Conservation (phyloP, 2,113 vertebrate genomes). For the Eptesicus fuscus region DNA sequence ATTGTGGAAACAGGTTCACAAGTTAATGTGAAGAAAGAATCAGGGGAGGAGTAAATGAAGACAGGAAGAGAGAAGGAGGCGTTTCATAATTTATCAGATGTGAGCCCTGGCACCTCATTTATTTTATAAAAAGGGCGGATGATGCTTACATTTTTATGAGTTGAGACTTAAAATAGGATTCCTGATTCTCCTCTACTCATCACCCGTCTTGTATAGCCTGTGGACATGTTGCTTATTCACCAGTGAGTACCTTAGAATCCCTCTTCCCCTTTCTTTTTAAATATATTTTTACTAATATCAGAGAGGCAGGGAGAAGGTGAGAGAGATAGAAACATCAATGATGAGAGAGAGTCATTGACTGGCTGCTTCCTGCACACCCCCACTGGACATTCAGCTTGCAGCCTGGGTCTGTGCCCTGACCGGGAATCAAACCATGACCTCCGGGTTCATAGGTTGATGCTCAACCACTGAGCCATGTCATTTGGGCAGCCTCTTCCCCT, state of each 20-base stretch:
- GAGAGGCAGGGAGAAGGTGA: too few species aligned
- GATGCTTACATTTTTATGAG: neutral
- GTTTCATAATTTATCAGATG: conserved; percentile 4
- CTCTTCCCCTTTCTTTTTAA: too few species aligned
- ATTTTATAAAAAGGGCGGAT: conserved; percentile 6
- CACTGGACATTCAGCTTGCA: too few species aligned
- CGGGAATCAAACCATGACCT: too few species aligned
- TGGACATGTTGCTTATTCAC: neutral
- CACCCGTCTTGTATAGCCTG: neutral
- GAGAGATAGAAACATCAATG: too few species aligned
- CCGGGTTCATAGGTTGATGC: too few species aligned
- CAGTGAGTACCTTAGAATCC: neutral
- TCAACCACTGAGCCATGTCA: too few species aligned
- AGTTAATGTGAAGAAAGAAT: neutral
- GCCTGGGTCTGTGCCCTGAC: too few species aligned
- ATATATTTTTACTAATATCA: too few species aligned
- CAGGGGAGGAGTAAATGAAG: neutral
- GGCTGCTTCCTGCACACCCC: too few species aligned
- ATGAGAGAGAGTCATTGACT: too few species aligned
- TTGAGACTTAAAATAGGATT: neutral
- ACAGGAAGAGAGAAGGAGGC: neutral
- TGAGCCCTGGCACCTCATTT: neutral
- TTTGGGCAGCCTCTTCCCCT: neutral
- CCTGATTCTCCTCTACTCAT: neutral
- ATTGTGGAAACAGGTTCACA: neutral